These are phyloP conservation scores for Pygmarrhopalites habei DNA, from an alignment of 1,140 invertebrate genomes.

Conservation along the genomic window DNA sequence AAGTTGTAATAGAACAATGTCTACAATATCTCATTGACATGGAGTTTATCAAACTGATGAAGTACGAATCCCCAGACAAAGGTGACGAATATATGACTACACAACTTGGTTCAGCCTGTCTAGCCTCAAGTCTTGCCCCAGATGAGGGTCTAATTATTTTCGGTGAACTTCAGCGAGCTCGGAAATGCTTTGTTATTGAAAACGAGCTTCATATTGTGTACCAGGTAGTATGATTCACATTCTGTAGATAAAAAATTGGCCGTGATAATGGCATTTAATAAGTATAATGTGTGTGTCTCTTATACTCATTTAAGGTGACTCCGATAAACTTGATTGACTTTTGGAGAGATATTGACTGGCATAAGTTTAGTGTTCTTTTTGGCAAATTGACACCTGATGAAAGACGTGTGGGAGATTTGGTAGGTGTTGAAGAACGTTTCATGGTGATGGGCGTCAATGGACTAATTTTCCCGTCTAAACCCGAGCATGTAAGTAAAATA, in stretches of 20 bases:
- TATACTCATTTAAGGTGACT: too few species aligned
- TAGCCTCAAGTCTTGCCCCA: constrained; percentile 85
- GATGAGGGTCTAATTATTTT: constrained; percentile 83
- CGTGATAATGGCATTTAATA: too few species aligned
- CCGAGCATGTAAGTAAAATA: too few species aligned
- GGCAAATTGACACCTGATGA: too few species aligned
- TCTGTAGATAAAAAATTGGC: too few species aligned
- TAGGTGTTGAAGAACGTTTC: constrained; percentile 86
- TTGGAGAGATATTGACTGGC: too few species aligned
- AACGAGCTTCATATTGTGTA: constrained; percentile 93
- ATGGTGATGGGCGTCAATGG: too few species aligned
- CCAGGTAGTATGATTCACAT: constrained; percentile 70
- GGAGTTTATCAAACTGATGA: constrained; percentile 48
- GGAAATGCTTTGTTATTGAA: constrained; percentile 83
- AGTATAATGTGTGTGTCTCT: too few species aligned
- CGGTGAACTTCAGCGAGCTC: constrained; percentile 80
- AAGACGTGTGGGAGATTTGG: constrained; percentile 81
- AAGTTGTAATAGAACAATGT: constrained; percentile 46
- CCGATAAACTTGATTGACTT: too few species aligned
- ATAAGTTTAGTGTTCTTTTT: too few species aligned
- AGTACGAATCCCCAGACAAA: constrained; percentile 34
- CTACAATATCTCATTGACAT: constrained; percentile 53
- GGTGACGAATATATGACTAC: constrained; percentile 64
- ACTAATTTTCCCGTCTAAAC: too few species aligned
- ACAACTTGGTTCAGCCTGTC: constrained; percentile 79